These are phyloP conservation scores for Anoplolepis gracilipes DNA, from an alignment of 1,140 invertebrate species.

Conservation along the genomic window DNA sequence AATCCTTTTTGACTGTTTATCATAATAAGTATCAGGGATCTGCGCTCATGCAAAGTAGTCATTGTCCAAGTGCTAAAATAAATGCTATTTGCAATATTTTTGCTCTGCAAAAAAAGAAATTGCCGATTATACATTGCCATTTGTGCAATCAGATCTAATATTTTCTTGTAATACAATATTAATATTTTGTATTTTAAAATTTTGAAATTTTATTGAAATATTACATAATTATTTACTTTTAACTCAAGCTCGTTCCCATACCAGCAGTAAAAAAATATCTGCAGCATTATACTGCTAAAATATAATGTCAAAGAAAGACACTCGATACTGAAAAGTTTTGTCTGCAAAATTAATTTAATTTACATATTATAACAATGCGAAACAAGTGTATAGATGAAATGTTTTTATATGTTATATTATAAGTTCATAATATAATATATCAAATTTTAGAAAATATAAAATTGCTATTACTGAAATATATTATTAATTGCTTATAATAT, in stretches of 20 bases:
- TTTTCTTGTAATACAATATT: not conserved
- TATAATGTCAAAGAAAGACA: slow-evolving; percentile 34
- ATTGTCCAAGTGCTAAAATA: slow-evolving; percentile 19
- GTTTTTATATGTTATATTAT: too few relatives aligned
- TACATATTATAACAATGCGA: not conserved
- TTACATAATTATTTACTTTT: not conserved
- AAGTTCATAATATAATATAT: too few relatives aligned
- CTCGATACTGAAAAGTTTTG: slow-evolving; percentile 13
- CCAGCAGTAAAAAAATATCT: slow-evolving; percentile 58
- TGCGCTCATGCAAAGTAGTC: not conserved
- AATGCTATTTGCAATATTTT: not conserved
- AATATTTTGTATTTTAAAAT: not conserved
- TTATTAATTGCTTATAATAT: too few relatives aligned
- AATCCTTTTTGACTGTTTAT: slow-evolving; percentile 18
- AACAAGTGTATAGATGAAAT: too few relatives aligned
- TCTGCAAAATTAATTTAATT: slow-evolving; percentile 10
- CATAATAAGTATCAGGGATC: not conserved
- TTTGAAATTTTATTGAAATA: not conserved
- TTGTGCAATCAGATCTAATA: not conserved
- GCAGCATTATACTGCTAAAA: slow-evolving; percentile 28
- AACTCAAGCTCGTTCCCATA: slow-evolving; percentile 55
- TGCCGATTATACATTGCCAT: not conserved
- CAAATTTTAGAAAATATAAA: too few relatives aligned
- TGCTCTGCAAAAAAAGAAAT: not conserved
- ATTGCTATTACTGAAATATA: too few relatives aligned